Base-by-base conservation (phyloP, 53 echinoderm and acorn worm genomes). In the Crossaster papposus region DNA sequence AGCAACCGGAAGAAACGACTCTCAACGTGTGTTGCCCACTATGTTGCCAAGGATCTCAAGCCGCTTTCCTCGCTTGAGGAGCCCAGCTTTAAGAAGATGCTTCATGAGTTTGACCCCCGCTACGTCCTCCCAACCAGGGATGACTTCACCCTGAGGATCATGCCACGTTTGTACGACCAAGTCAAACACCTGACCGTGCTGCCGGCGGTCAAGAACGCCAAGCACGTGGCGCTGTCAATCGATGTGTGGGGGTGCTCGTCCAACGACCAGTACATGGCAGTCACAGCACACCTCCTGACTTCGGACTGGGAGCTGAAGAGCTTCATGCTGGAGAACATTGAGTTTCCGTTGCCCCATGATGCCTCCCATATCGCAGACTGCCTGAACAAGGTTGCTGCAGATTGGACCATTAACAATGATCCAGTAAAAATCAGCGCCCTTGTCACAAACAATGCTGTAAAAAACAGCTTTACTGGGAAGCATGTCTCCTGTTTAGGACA, bases 11-110 rank as follows among this genome's bases (percentile, higher is more conserved):
- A 76, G 62, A 87, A 87, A 31, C 35, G 87, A n/a, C 78, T 91
- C 14, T 78, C 91, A 11, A 55, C 84, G 13, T 78, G 70, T 29
- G 33, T 91, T 26, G 84, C 85, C 68, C 64, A 70, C 91, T 91
- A 91, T 32, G 22, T 91, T 1, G 91, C 91, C 79, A 91, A 91
- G 79, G 85, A 54, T 30, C 85, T 91, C 79, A 78, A 91, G 79
- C 91, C 91, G 2, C 83, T 91, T 9, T 77, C 85, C 13, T 65
- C 79, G n/a, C 14, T 91, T 70, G 91, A 91, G 51, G 91, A 91
- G 64, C 91, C 91, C 85, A 91, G 91, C 85, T 91, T 91, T 79
- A 53, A 51, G 33, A 91, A 68, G 70, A 91, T 91, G 91, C 64
- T 91, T 3, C 77, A 91, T 31, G 91, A 91, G 85, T 91, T 91